Percentiles rank a stretch among this genome's conserved stretches.
Conservation (phyloP, 2,113 vertebrate genomes). For the Sinocyclocheilus rhinocerous region DNA sequence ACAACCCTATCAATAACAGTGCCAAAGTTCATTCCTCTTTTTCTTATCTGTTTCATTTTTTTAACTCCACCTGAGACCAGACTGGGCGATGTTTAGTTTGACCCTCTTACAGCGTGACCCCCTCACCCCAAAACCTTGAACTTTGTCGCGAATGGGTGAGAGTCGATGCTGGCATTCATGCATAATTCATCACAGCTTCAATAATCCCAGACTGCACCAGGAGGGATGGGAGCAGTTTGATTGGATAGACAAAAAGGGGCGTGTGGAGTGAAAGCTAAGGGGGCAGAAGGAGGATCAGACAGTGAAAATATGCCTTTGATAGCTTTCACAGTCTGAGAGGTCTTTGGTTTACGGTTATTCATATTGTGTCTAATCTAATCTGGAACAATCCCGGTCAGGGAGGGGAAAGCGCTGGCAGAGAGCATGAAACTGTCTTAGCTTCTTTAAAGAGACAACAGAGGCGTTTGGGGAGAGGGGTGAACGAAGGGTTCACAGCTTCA, state of each 20-base stretch:
- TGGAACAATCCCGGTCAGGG: constrained; percentile 71
- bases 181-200: constrained; percentile 81
- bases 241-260: constrained; percentile 68
- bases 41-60: constrained; percentile 55
- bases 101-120: constrained; percentile 6
- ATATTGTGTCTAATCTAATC: constrained; percentile 77
- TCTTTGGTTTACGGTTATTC: constrained; percentile 79
- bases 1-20: constrained; percentile 64
- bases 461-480: background rate
- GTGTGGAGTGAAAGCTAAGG: constrained; percentile 66
- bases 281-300: constrained; percentile 77
- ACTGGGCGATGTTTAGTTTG: constrained; percentile 1
- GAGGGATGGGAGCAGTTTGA: constrained; percentile 71
- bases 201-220: constrained; percentile 75
- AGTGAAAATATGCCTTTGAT: constrained; percentile 81
- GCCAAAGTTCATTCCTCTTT: constrained; percentile 67
- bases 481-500: constrained; percentile 58
- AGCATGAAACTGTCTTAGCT: constrained; percentile 24
- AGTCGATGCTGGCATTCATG: constrained; percentile 80
- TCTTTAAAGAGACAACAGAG: constrained; percentile 2
- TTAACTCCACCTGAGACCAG: constrained; percentile 34
- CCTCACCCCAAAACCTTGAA: constrained; percentile 13
- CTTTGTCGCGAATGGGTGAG: constrained; percentile 73
- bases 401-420: constrained; percentile 46
- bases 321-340: constrained; percentile 80